phyloP scores from a whole-genome alignment of 1,140 invertebrate genomes.

The Stegodyphus mimosarum region DNA sequence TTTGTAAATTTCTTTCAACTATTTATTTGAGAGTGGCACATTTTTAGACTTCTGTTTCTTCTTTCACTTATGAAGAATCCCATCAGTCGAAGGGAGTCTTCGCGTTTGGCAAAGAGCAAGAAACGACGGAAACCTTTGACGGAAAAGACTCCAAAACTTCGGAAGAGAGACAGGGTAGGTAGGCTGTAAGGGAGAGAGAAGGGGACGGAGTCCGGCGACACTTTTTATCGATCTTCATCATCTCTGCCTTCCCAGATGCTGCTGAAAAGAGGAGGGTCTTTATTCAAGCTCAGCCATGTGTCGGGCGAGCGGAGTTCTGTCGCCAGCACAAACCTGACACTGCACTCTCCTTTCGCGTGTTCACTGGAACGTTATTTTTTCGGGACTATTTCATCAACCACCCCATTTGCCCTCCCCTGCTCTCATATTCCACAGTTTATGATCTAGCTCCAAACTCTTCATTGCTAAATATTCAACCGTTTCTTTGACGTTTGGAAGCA shows the following conservation, averaged over 20 bases:
- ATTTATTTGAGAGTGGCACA: not conserved
- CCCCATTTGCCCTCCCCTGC: not conserved
- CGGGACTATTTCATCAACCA: not conserved
- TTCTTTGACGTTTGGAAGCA: too few relatives aligned
- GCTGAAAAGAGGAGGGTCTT: conserved; percentile 19
- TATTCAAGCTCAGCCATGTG: conserved; percentile 49
- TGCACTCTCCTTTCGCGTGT: not conserved
- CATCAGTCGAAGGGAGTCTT: not conserved
- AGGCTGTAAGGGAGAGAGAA: not conserved
- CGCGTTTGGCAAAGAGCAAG: not conserved
- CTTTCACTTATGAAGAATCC: not conserved
- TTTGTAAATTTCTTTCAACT: not conserved
- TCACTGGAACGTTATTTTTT: not conserved
- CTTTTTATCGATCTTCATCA: conserved; percentile 53
- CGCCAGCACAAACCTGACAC: not conserved
- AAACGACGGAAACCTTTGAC: not conserved
- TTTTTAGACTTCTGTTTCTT: not conserved
- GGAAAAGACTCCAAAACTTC: conserved; percentile 9
- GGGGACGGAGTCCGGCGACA: conserved; percentile 17
- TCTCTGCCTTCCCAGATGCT: conserved; percentile 28
- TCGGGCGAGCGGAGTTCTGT: conserved; percentile 3
- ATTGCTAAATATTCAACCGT: too few relatives aligned
- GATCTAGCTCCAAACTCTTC: too few relatives aligned
- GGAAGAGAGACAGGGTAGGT: not conserved
- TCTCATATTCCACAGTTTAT: not conserved